Evolutionary conservation across 2,113 vertebrate genomes (phyloP).

Genomic region (Catharus minimus): DNA sequence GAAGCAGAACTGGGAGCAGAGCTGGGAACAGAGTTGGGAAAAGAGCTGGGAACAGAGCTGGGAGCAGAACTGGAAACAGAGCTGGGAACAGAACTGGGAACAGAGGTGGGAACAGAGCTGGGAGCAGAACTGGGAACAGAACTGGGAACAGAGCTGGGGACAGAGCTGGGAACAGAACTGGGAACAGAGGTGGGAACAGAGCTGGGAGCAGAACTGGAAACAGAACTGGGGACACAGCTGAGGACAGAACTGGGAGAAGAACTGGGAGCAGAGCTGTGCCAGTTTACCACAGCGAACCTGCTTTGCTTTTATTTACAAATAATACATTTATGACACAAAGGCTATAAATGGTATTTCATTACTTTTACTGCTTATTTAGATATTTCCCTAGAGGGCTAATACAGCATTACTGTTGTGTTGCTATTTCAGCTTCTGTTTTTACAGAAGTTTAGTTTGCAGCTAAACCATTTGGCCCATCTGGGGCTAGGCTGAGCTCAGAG

Average conservation of each 20-base stretch:
- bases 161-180: too few relatives aligned
- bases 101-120: too few relatives aligned
- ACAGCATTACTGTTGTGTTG: not conserved
- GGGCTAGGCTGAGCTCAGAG: conserved; percentile 6
- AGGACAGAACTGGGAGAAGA: not conserved
- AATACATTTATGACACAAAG: not conserved
- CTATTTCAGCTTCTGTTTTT: conserved; percentile 23
- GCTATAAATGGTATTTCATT: conserved; percentile 27
- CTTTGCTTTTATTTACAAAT: conserved; percentile 25
- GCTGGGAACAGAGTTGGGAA: too few relatives aligned
- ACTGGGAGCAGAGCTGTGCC: not conserved
- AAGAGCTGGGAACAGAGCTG: too few relatives aligned
- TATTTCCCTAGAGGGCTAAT: conserved; percentile 25
- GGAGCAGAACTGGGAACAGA: too few relatives aligned
- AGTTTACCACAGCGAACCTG: not conserved
- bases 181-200: not conserved
- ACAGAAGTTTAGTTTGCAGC: conserved; percentile 2
- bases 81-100: too few relatives aligned
- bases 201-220: too few relatives aligned
- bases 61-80: too few relatives aligned
- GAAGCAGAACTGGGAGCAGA: too few relatives aligned
- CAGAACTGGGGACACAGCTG: too few relatives aligned
- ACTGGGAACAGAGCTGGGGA: not conserved
- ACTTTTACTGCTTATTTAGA: conserved; percentile 41
- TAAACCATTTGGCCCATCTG: not conserved